These are phyloP conservation scores for Scaptomyza parva DNA, from an alignment of 2,888 invertebrate genomes.

Conservation along the genomic window DNA sequence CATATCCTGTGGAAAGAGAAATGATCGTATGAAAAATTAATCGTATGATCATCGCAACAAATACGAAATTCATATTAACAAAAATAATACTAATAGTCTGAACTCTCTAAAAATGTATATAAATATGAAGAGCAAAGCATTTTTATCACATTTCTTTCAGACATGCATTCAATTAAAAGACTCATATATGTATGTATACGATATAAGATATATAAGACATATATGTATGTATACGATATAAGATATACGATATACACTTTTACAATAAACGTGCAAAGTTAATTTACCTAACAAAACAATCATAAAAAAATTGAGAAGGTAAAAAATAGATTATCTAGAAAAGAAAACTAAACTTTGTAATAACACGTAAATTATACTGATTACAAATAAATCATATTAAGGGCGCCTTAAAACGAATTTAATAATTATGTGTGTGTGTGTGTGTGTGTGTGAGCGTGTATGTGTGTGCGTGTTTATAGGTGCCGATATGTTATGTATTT, in stretches of 20 bases:
- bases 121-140: slow-evolving; percentile 1
- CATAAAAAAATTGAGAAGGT: not conserved
- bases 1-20: slow-evolving; percentile 90
- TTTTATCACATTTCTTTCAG: not conserved
- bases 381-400: not conserved
- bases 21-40: slow-evolving; percentile 34
- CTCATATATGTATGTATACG: not conserved
- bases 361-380: slow-evolving; percentile 1
- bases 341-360: not conserved
- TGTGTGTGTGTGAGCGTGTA: not conserved
- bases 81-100: not conserved
- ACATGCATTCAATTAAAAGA: slow-evolving; percentile 9
- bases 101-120: not conserved
- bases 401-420: slow-evolving; percentile 20
- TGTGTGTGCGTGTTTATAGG: not conserved
- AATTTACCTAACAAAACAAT: slow-evolving; percentile 3
- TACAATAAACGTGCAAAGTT: slow-evolving; percentile 17
- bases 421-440: not conserved
- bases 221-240: not conserved
- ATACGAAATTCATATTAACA: not conserved
- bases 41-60: not conserved
- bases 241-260: slow-evolving; percentile 1
- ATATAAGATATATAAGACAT: slow-evolving; percentile 2
- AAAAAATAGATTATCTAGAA: not conserved
- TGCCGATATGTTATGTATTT: slow-evolving; percentile 2